Evolutionary conservation across 2,113 vertebrate species (phyloP).

Genomic region (Engystomops pustulosus): DNA sequence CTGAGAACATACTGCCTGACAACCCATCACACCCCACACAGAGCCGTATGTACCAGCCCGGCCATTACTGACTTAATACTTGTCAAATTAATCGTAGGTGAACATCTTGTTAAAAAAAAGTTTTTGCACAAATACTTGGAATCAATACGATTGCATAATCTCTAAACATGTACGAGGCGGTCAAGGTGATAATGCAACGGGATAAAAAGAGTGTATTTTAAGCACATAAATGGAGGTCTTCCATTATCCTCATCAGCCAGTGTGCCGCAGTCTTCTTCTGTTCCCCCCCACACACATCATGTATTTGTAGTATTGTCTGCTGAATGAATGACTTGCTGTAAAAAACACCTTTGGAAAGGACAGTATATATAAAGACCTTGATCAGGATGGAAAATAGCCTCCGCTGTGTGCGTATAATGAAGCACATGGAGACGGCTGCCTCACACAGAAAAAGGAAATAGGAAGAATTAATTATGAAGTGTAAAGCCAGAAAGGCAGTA

Average conservation of each 20-base stretch:
- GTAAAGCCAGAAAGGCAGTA: background rate
- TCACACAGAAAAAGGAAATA: conserved; percentile 2
- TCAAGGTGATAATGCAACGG: background rate
- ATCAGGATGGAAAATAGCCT: background rate
- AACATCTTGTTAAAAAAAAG: too few species aligned
- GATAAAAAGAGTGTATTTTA: background rate
- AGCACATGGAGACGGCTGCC: background rate
- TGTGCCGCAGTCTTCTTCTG: background rate
- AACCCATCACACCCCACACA: too few species aligned
- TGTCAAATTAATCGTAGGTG: too few species aligned
- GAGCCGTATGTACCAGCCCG: too few species aligned
- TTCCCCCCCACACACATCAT: background rate
- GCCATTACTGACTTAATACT: too few species aligned
- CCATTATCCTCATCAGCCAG: background rate
- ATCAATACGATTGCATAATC: background rate
- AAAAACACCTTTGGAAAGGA: conserved; percentile 21
- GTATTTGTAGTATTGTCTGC: conserved; percentile 8
- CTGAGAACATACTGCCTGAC: too few species aligned
- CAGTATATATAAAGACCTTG: conserved; percentile 14
- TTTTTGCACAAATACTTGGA: background rate
- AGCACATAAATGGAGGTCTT: background rate
- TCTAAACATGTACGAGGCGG: background rate
- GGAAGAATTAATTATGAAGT: conserved; percentile 8
- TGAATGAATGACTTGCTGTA: conserved; percentile 12
- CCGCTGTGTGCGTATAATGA: background rate